A percentile compares a stretch with the other conserved stretches of the same genome.
These are phyloP conservation scores for Nomada goodeniana DNA, from an alignment of 2,888 invertebrate genomes.

Conservation along the genomic window DNA sequence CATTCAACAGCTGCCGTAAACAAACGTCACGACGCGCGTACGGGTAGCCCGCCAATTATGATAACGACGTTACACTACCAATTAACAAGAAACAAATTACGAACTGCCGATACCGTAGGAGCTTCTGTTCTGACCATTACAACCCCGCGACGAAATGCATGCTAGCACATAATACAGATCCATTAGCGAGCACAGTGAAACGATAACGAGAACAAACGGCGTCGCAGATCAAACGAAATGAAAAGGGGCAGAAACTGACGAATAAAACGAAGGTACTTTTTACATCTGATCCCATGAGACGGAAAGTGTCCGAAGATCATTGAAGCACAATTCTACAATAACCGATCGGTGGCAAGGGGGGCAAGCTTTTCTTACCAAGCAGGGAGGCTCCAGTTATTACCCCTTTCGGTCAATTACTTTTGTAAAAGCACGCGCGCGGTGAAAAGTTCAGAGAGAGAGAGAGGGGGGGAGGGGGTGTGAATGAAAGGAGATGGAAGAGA, in stretches of 20 bases:
- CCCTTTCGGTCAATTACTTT: conserved; percentile 27
- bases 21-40: conserved; percentile 3
- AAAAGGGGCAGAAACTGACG: not conserved
- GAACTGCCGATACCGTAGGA: not conserved
- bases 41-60: conserved; percentile 26
- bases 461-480: too few species aligned
- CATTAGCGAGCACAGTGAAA: not conserved
- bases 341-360: not conserved
- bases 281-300: too few species aligned
- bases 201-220: not conserved
- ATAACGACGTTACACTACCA: not conserved
- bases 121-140: too few species aligned
- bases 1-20: conserved; percentile 44
- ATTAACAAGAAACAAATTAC: conserved; percentile 12
- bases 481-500: not conserved
- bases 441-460: not conserved
- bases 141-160: not conserved
- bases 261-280: not conserved
- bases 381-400: not conserved
- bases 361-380: not conserved
- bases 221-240: not conserved
- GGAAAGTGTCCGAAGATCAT: not conserved
- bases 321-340: conserved; percentile 10
- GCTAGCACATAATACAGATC: not conserved
- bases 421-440: not conserved